Evolutionary conservation across 2,797 vertebrate genomes (phyloP), one percentile per base, ranked within the genome.

Genomic region (Cyclopterus lumpus): DNA sequence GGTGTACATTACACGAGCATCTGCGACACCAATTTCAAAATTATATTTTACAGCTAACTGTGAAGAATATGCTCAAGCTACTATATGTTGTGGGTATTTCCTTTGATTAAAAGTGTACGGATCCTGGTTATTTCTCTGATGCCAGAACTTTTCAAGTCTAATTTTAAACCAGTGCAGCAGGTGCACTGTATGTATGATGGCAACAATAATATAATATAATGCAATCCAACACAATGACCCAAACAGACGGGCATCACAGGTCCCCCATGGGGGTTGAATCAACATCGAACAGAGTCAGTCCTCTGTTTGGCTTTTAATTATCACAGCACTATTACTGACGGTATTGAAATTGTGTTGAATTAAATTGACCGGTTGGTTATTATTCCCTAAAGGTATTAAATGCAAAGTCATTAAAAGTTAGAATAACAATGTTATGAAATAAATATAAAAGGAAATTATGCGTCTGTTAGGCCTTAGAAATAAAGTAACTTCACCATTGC

Each of bases 1-100:
- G 7, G 38, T 72, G 2, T 20, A 22, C 9, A 51, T 58, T 9
- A 46, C 9, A 34, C 15, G 5, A 66, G 15, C 22, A 72, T 61
- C 46, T 71, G 62, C 40, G 49, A 6, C 12, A 42, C 24, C n/a
- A 55, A 44, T 57, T 22, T 55, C 28, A 59, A 51, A 77, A 67
- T 1, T 1, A 55, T 10, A 74, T 44, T 11, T 30, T 42, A 80
- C 28, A 73, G 61, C 18, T 53, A 22, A 61, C 18, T 36, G 8
- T 51, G 10, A 58, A 60, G 22, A 58, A 63, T 46, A 44, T 60
- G 32, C 18, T 44, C 5, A 24, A 28, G 6, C 10, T 32, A 16
- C 24, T 26, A 12, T 67, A n/a, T 80, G 67, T 59, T 71, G 61
- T 40, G 61, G 7, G 58, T 34, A 14, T 68, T 64, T 68, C 26